Evolutionary conservation across 2,797 vertebrate genomes (phyloP), one percentile per base, ranked within the genome.

Genomic region (Amazona ochrocephala): DNA sequence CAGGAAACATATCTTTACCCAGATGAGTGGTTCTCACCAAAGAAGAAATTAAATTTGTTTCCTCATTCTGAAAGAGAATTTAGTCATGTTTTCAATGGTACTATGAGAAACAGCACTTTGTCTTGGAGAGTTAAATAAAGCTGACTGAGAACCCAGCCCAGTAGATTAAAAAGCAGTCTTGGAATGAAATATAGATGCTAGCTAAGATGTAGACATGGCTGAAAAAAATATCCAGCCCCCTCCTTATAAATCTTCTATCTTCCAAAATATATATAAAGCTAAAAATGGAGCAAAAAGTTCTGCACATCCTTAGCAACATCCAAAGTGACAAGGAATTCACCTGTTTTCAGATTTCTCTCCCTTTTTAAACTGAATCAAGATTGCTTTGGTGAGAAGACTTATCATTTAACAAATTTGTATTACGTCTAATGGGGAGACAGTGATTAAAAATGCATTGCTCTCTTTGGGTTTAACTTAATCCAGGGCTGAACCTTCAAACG

Each of bases 301-400:
- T 92, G 53, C 39, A 71, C 11, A 58, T 68, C 20, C 37, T 88
- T 78, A 80, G 17, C n/a, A n/a, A 75, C 91, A 90, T 67, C 34
- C 70, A n/a, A 89, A 86, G 42, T 60, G 67, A 66, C 71, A 76
- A 71, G 66, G 71, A 93, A 89, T 65, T 80, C 56, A 95, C 76
- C 84, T 73, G 24, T 67, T 95, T 82, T 79, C 70, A 73, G 58
- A 65, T 50, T 53, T 90, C 37, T 91, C 34, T 78, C 37, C 32
- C 26, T 82, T 90, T 79, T 89, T 60, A 79, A 96, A 87, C 16
- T 5, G 20, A 95, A 48, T 84, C 73, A 94, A 79, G 34, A 77
- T 34, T 82, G 45, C 56, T 80, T 65, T 74, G 78, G n/a, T 81
- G 62, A 91, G 77, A 95, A 54, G 41, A 86, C 11, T 73, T 84